Evolutionary conservation across 53 echinoderm and acorn worm genomes (phyloP).

Genomic region (Henricia sp.): DNA sequence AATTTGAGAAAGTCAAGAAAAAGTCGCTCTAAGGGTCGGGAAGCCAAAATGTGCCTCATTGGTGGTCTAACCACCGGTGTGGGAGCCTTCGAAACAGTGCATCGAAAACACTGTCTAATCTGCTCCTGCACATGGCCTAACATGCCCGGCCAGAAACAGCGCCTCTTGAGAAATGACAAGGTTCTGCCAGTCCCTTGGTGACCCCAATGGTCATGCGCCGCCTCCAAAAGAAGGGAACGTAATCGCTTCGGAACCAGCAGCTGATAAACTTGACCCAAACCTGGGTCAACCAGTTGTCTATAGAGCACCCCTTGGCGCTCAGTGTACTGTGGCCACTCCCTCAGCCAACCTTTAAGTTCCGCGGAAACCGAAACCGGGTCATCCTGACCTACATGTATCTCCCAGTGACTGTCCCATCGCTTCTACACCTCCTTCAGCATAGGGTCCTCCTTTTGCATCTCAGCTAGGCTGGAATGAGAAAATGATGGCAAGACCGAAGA

Average conservation of each 20-base stretch:
- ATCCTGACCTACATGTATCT: slow-evolving; percentile 15
- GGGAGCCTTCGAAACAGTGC: not conserved
- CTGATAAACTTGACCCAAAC: not conserved
- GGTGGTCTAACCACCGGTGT: not conserved
- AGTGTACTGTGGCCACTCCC: slow-evolving; percentile 2
- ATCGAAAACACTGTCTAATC: not conserved
- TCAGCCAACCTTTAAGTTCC: slow-evolving; percentile 50
- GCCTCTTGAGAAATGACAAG: not conserved
- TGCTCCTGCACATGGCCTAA: not conserved
- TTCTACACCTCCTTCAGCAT: not conserved
- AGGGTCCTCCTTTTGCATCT: slow-evolving; percentile 55
- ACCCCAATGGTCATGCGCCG: slow-evolving; percentile 6
- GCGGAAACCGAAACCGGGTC: not conserved
- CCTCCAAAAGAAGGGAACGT: not conserved
- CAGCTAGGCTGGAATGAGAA: slow-evolving; percentile 17
- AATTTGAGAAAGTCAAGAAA: not conserved
- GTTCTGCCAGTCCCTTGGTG: not conserved
- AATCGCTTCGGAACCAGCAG: not conserved
- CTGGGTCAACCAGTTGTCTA: not conserved
- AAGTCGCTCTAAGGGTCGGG: not conserved
- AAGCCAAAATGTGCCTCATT: not conserved
- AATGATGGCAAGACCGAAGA: slow-evolving; percentile 62
- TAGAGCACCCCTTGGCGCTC: slow-evolving; percentile 54
- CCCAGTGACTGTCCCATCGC: slow-evolving; percentile 36
- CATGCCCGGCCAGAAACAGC: slow-evolving; percentile 15